Percentiles rank a stretch among this genome's conserved stretches.
Evolutionary conservation across 2,797 vertebrate genomes (phyloP).

Genomic region (Acrossocheilus wenchowensis): DNA sequence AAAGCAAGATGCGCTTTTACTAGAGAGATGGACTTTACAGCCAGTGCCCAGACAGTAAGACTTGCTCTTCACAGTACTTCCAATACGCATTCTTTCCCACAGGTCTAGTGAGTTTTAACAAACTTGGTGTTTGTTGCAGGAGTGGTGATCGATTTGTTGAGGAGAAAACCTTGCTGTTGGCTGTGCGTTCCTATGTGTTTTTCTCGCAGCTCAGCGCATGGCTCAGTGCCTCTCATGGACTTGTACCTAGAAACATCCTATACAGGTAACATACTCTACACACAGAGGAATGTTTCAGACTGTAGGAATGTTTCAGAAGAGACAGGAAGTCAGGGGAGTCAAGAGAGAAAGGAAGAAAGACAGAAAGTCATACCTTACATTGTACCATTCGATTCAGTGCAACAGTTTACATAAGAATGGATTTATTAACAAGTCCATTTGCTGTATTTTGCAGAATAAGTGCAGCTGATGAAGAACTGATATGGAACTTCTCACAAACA

Average conservation of each 20-base stretch:
- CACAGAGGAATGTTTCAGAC: neutral
- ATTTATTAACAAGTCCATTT: neutral
- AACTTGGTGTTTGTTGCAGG: constrained; percentile 70
- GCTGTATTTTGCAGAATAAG: constrained; percentile 86
- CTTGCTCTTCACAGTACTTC: neutral
- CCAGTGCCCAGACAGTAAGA: constrained; percentile 95
- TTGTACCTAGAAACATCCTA: constrained; percentile 96
- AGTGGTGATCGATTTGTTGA: constrained; percentile 95
- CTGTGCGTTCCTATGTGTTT: constrained; percentile 97
- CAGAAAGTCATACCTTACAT: neutral
- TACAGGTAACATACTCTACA: constrained; percentile 84
- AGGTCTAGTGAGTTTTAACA: neutral
- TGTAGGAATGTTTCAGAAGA: neutral
- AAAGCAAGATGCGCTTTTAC: constrained; percentile 93
- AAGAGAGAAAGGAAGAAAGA: neutral
- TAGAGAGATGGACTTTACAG: constrained; percentile 97
- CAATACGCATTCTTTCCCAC: neutral
- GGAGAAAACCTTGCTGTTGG: constrained; percentile 95
- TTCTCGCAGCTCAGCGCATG: constrained; percentile 99
- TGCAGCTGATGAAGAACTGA: constrained; percentile 91
- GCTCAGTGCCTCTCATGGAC: constrained; percentile 98
- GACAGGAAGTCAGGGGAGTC: neutral
- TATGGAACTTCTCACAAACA: constrained; percentile 94
- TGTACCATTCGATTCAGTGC: neutral
- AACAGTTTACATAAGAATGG: neutral